Evolutionary conservation across 2,797 vertebrate genomes (phyloP).

Genomic region (Sebastes minor): DNA sequence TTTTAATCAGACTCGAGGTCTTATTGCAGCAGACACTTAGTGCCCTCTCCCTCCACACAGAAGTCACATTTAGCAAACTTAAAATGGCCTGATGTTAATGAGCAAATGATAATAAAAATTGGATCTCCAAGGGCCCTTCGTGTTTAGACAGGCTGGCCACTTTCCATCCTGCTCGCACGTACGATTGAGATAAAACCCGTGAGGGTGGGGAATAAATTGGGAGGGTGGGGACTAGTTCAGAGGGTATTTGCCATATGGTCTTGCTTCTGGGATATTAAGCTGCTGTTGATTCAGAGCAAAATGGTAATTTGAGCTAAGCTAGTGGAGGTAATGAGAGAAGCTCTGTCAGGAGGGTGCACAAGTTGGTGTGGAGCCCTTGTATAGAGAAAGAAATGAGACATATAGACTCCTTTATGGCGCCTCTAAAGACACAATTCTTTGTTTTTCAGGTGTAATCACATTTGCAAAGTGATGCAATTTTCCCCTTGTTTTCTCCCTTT

Average conservation of each 20-base stretch:
- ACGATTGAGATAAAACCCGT: conserved; percentile 37
- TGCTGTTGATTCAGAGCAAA: conserved; percentile 38
- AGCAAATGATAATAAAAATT: conserved; percentile 54
- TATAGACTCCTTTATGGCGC: neutral
- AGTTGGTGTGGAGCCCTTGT: neutral
- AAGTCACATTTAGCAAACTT: conserved; percentile 61
- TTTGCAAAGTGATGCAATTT: conserved; percentile 49
- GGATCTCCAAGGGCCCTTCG: conserved; percentile 21
- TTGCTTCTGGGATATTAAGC: conserved; percentile 28
- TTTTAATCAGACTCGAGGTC: conserved; percentile 44
- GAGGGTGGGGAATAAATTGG: conserved; percentile 40
- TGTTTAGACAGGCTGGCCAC: conserved; percentile 42
- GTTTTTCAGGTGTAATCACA: conserved; percentile 16
- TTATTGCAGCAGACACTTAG: conserved; percentile 26
- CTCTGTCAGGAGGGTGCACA: neutral
- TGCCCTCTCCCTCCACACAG: conserved; percentile 34
- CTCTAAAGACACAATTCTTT: neutral
- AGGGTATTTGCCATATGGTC: conserved; percentile 39
- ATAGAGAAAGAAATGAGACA: conserved; percentile 8
- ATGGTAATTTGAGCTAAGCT: conserved; percentile 34
- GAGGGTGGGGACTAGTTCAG: conserved; percentile 16
- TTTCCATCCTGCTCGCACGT: conserved; percentile 37
- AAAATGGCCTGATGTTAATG: conserved; percentile 55
- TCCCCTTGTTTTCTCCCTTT: conserved; percentile 12
- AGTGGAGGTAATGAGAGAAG: conserved; percentile 29